A percentile compares a stretch with the other conserved stretches of the same genome.
phyloP scores from a whole-genome alignment of 2,113 vertebrate species.

The Puntigrus tetrazona region DNA sequence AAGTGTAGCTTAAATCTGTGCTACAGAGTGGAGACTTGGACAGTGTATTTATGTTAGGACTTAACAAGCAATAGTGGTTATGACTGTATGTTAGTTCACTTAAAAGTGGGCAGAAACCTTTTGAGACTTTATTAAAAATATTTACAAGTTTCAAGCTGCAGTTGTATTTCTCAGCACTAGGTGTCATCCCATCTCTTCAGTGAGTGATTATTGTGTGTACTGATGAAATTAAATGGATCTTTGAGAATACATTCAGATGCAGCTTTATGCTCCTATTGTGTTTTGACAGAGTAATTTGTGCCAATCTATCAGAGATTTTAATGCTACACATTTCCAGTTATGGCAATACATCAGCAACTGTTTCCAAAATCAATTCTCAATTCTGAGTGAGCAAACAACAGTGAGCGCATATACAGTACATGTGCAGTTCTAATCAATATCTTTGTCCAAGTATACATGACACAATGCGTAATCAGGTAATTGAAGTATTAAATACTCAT shows the following conservation, averaged over 20 bases:
- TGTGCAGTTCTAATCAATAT: not conserved
- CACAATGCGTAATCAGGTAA: not conserved
- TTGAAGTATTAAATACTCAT: not conserved
- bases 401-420: not conserved
- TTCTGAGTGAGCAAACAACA: not conserved
- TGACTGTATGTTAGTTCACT: not conserved
- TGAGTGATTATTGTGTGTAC: not conserved
- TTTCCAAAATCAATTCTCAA: not conserved
- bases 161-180: conserved; percentile 38
- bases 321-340: not conserved
- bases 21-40: not conserved
- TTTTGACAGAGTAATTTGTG: not conserved
- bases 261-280: not conserved
- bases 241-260: not conserved
- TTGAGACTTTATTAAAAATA: not conserved
- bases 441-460: not conserved
- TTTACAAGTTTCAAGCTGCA: not conserved
- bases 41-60: not conserved
- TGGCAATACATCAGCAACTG: not conserved
- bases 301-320: not conserved
- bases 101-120: not conserved
- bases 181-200: conserved; percentile 35
- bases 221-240: not conserved
- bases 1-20: not conserved
- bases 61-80: not conserved